Conservation (phyloP, 1,140 invertebrate genomes). For the Drosophila elegans region DNA sequence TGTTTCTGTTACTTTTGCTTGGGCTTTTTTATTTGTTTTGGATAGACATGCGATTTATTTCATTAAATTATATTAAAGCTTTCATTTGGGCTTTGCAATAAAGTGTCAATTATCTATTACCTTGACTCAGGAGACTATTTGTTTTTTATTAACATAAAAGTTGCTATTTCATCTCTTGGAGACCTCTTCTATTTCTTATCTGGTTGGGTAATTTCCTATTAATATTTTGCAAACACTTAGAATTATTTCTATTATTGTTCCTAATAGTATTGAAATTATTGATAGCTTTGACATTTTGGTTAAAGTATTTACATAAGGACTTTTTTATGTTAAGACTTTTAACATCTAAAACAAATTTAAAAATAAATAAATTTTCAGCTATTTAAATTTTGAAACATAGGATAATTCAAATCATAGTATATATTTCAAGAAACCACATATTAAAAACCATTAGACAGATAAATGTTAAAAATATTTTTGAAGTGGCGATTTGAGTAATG, state of each 20-base stretch:
- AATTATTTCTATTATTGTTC: conserved; percentile 37
- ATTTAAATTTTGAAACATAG: no score
- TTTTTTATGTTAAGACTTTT: no score
- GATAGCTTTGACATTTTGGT: neutral
- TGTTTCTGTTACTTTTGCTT: conserved; percentile 25
- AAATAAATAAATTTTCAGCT: no score
- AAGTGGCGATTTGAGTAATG: neutral
- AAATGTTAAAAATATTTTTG: neutral
- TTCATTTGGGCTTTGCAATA: conserved; percentile 12
- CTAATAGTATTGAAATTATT: conserved; percentile 1
- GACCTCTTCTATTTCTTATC: conserved; percentile 1
- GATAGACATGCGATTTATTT: conserved; percentile 18
- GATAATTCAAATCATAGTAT: no score
- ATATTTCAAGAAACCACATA: no score
- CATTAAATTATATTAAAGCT: conserved; percentile 50
- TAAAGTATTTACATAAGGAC: neutral
- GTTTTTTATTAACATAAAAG: conserved; percentile 3
- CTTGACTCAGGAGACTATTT: neutral
- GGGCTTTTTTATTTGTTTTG: conserved; percentile 3
- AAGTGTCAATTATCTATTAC: neutral
- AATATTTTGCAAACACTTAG: conserved; percentile 1
- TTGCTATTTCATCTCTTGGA: conserved; percentile 13
- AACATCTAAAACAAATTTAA: no score
- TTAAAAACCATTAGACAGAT: neutral
- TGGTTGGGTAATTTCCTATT: neutral